These are phyloP conservation scores for Tenthredo mesomela DNA, from an alignment of 2,888 invertebrate genomes.

Conservation along the genomic window DNA sequence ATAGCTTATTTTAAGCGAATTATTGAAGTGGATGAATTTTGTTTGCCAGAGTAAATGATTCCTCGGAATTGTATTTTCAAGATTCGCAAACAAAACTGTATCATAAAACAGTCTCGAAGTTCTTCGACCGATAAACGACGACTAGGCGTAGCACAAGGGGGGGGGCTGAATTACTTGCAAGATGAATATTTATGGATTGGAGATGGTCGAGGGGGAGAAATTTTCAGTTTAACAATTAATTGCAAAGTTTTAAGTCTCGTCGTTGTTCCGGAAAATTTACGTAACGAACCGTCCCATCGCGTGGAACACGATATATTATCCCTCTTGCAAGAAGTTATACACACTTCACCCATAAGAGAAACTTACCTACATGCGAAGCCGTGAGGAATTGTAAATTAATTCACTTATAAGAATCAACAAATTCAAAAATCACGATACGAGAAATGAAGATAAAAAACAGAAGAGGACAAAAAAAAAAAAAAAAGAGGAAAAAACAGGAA, in stretches of 20 bases:
- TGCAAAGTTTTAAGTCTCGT: constrained; percentile 49
- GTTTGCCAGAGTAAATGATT: constrained; percentile 52
- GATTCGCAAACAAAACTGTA: constrained; percentile 50
- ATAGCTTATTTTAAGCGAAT: constrained; percentile 24
- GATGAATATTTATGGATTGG: constrained; percentile 54
- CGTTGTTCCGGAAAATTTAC: constrained; percentile 50
- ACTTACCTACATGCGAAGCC: neutral
- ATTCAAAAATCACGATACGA: neutral
- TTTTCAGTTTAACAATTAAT: constrained; percentile 55
- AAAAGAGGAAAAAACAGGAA: neutral
- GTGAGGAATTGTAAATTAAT: neutral
- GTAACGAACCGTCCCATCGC: constrained; percentile 21
- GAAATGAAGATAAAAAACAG: neutral
- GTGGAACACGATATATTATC: constrained; percentile 19
- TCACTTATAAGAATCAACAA: neutral
- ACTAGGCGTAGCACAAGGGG: neutral
- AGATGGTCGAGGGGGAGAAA: constrained; percentile 33
- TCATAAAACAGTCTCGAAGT: constrained; percentile 26
- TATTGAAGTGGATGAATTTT: constrained; percentile 48
- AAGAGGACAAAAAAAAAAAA: too few relatives aligned
- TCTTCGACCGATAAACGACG: constrained; percentile 51
- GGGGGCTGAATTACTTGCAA: constrained; percentile 51
- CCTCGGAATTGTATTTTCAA: constrained; percentile 53
- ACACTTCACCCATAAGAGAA: neutral
- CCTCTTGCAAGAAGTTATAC: constrained; percentile 9